Base-by-base conservation (phyloP, 2,113 vertebrate species). In the Daubentonia madagascariensis region DNA sequence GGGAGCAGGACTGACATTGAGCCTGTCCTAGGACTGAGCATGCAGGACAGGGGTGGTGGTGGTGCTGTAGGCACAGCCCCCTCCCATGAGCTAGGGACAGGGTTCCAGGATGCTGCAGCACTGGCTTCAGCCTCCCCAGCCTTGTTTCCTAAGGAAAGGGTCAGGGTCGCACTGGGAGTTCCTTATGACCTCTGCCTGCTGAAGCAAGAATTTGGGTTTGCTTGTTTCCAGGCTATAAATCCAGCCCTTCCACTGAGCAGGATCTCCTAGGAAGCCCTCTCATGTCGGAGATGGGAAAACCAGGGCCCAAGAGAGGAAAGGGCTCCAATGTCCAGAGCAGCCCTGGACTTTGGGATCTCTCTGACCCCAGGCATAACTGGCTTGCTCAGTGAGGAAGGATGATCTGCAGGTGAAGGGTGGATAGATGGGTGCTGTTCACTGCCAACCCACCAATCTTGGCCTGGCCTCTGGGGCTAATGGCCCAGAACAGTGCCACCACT, bases 141-240 rank as follows among this genome's bases (percentile, higher is more conserved):
- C 40, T 96, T 25, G 10, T 52, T 95, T 95, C 83, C 95, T 84
- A 87, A 80, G 89, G 90, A 96, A 35, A 91, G 97, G 97, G 83
- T 97, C 94, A 92, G 94, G 94, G 91, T 76, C 1, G 0, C 43
- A 4, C 45, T 18, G 85, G 78, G 72, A 40, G 25, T 48, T 57
- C 76, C 95, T 35, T 8, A 35, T 83, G 89, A 78, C 85, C 37
- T 59, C 93, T 93, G 93, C 94, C 0, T 96, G 32, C 97, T 91
- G 95, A 97, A 97, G 97, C 97, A 97, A 87, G 83, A 95, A 89
- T 96, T 94, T 97, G 97, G 97, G 94, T 98, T 98, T 98, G 98
- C 96, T 97, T 91, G 96, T 90, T 95, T 97, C 68, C 80, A 94
- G 91, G 94, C 79, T 98, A 48, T 89, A 84, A 75, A 73, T 78